Percentiles rank a stretch among this genome's conserved stretches.
Evolutionary conservation across 2,113 vertebrate genomes (phyloP).

Genomic region (Ammodytes dubius): DNA sequence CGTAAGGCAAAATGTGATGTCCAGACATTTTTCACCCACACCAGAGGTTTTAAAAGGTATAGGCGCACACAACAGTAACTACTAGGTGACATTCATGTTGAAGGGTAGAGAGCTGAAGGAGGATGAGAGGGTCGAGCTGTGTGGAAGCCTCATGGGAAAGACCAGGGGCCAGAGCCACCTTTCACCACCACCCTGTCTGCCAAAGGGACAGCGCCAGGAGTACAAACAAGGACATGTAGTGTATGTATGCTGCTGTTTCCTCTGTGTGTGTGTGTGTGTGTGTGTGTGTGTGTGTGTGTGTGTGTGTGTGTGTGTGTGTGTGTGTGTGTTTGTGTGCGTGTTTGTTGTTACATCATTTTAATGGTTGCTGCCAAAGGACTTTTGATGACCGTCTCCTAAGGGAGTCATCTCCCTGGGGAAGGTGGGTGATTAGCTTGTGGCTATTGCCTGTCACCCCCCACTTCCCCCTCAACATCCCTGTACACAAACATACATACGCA

Average conservation of each 20-base stretch:
- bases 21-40: not conserved
- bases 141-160: conserved; percentile 57
- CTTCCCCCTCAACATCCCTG: conserved; percentile 34
- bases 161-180: conserved; percentile 57
- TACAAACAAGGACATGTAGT: conserved; percentile 63
- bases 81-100: conserved; percentile 33
- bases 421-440: conserved; percentile 68
- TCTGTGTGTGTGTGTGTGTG: conserved; percentile 14
- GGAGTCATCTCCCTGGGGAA: conserved; percentile 59
- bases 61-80: not conserved
- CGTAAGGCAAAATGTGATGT: not conserved
- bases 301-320: conserved; percentile 33
- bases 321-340: conserved; percentile 42
- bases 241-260: conserved; percentile 37
- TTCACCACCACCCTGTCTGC: conserved; percentile 58
- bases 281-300: conserved; percentile 13
- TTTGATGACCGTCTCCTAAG: conserved; percentile 70
- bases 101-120: conserved; percentile 48
- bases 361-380: conserved; percentile 56
- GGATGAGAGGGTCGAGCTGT: conserved; percentile 45
- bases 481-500: conserved; percentile 30
- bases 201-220: conserved; percentile 38
- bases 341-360: conserved; percentile 65
- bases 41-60: conserved; percentile 19
- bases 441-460: conserved; percentile 66